Percentiles rank a stretch among this genome's conserved stretches.
Conservation (phyloP, 2,797 vertebrate genomes). For the Chromobotia macracanthus region DNA sequence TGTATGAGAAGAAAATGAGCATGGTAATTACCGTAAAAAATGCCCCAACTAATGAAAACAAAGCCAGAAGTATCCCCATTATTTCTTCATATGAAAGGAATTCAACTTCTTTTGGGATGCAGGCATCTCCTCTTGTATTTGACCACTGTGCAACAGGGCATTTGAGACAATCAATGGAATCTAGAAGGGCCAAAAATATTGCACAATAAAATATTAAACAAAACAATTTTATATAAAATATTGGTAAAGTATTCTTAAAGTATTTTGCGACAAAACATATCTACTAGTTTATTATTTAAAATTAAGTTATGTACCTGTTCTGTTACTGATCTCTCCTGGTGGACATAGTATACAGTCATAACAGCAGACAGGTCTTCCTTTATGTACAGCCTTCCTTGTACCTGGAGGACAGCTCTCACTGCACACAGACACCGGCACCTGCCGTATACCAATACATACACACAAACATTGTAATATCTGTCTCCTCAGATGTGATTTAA, state of each 20-base stretch:
- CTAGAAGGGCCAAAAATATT: conserved; percentile 20
- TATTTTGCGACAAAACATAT: not conserved
- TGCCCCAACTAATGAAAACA: conserved; percentile 54
- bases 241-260: not conserved
- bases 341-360: conserved; percentile 74
- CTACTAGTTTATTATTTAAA: too few species aligned
- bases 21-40: conserved; percentile 52
- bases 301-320: conserved; percentile 64
- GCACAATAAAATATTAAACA: not conserved
- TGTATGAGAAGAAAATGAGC: conserved; percentile 54
- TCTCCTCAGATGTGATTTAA: not conserved
- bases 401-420: conserved; percentile 73
- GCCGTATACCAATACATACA: conserved; percentile 37
- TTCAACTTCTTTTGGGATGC: conserved; percentile 60
- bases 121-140: conserved; percentile 61
- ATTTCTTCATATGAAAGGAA: conserved; percentile 59
- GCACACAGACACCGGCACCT: conserved; percentile 74
- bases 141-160: conserved; percentile 65
- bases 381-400: conserved; percentile 72
- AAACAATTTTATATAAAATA: not conserved
- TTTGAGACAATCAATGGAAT: conserved; percentile 67
- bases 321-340: conserved; percentile 74
- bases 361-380: conserved; percentile 74
- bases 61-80: conserved; percentile 60
- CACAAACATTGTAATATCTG: not conserved